These are phyloP conservation scores for Aphaenogaster ashmeadi DNA, from an alignment of 1,140 invertebrate species.

Conservation along the genomic window DNA sequence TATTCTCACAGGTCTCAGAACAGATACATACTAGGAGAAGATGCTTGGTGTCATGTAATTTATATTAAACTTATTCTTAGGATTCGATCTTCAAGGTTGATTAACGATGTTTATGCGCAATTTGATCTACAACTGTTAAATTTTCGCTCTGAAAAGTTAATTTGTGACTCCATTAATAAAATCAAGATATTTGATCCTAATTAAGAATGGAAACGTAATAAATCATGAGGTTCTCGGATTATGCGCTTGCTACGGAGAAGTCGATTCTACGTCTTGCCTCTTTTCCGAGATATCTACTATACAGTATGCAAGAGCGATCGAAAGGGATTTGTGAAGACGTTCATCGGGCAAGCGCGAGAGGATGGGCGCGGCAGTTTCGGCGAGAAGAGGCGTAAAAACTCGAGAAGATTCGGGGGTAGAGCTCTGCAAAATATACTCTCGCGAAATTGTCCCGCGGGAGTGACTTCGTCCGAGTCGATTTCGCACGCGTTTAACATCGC, in stretches of 20 bases:
- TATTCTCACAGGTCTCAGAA: not conserved
- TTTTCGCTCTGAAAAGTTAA: slow-evolving; percentile 12
- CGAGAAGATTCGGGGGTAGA: slow-evolving; percentile 35
- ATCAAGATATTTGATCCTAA: not conserved
- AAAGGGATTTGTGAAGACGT: slow-evolving; percentile 44
- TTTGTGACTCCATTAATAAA: not conserved
- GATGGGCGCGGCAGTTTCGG: slow-evolving; percentile 44
- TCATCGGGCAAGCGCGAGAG: slow-evolving; percentile 32
- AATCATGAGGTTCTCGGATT: slow-evolving; percentile 22
- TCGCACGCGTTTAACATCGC: slow-evolving; percentile 67
- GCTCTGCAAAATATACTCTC: slow-evolving; percentile 57
- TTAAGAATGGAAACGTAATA: not conserved
- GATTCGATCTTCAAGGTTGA: slow-evolving; percentile 19
- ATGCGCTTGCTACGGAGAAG: not conserved
- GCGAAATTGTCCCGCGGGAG: slow-evolving; percentile 70
- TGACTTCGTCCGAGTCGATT: slow-evolving; percentile 70
- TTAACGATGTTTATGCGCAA: slow-evolving; percentile 1
- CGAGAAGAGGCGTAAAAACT: slow-evolving; percentile 42
- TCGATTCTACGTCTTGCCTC: slow-evolving; percentile 9
- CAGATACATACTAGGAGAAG: not conserved
- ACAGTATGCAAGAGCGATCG: slow-evolving; percentile 50
- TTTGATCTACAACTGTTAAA: slow-evolving; percentile 1
- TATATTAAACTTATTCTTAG: not conserved
- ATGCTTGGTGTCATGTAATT: not conserved
- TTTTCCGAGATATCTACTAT: slow-evolving; percentile 37